Evolutionary conservation across 37 sponge, comb jelly and placozoan genomes (phyloP), one percentile per base, ranked within the genome.

Genomic region (Tethya wilhelma): DNA sequence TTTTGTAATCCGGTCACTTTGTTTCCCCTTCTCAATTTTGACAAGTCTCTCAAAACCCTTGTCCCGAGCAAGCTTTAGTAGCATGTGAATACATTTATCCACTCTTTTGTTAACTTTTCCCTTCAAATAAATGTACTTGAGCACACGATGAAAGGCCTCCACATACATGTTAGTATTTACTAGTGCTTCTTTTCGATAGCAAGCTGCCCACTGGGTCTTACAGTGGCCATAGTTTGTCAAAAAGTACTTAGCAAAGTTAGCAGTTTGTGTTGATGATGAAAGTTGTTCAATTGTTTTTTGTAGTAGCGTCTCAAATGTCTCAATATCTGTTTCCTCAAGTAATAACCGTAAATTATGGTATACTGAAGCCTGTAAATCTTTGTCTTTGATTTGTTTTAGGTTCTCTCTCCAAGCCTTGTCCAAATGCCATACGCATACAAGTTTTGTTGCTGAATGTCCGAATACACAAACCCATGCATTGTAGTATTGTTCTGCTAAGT

Each of bases 391-490:
- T 31, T 37, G 40, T 38, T 55, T 60, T 2, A 86, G 49, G n/a
- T 44, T 69, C 53, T 55, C 64, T 40, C 81, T 78, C 81, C 87
- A 87, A 41, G 81, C 71, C 29, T 67, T 63, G 77, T 87, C 87
- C 33, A 87, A 67, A 67, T 87, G 87, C 76, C 80, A 87, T 36
- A 44, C 41, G 55, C 81, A 87, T 38, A 78, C 33, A 14, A 87
- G 68, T 32, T 74, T 79, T 23, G 67, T 79, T 23, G 81, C 74
- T 11, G 43, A 14, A 12, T 23, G 28, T 38, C 69, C 79, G 71
- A 90, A 90, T 8, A 77, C 70, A 30, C 43, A 38, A n/a, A 84
- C 57, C 90, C 84, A 90, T 38, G 90, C 84, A 64, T 53, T 89
- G 41, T 66, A 90, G 56, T 64, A 90, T 9, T 73, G 63, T 78